Conservation (phyloP, 2,113 vertebrate genomes). For the Prunella fulvescens region DNA sequence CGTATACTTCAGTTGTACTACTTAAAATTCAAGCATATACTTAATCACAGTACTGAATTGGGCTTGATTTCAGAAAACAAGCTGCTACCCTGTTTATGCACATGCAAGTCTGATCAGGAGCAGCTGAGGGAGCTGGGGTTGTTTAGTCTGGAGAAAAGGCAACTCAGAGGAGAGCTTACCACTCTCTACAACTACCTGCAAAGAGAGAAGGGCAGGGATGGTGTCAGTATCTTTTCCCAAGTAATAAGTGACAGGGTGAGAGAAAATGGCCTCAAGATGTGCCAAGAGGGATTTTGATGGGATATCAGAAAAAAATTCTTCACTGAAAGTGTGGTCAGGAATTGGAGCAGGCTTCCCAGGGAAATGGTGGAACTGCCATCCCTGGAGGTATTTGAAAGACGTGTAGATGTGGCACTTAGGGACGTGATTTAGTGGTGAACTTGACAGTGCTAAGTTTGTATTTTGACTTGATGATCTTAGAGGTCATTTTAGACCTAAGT, state of each 20-base stretch:
- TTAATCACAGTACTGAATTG: not conserved
- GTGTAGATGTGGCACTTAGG: not conserved
- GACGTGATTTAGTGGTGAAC: not conserved
- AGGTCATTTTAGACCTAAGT: not conserved
- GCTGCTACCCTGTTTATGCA: not conserved
- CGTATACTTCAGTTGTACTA: not conserved
- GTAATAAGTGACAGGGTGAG: not conserved
- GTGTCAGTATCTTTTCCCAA: not conserved
- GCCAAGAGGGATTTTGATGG: not conserved
- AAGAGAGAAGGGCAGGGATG: rapidly evolving
- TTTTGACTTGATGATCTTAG: not conserved
- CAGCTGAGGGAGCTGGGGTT: not conserved
- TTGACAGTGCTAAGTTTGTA: not conserved
- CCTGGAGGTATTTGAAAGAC: not conserved
- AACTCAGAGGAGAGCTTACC: not conserved
- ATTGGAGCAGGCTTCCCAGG: not conserved
- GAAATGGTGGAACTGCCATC: not conserved
- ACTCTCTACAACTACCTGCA: rapidly evolving
- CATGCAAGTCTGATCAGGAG: not conserved
- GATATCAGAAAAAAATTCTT: not conserved
- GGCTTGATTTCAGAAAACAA: not conserved
- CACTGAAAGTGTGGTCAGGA: not conserved
- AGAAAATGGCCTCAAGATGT: not conserved
- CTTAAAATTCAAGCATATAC: not conserved
- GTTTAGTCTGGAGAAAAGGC: not conserved